Percentiles rank a stretch among this genome's conserved stretches.
Conservation (phyloP, 2,797 vertebrate species). For the Telmatherina bonti region DNA sequence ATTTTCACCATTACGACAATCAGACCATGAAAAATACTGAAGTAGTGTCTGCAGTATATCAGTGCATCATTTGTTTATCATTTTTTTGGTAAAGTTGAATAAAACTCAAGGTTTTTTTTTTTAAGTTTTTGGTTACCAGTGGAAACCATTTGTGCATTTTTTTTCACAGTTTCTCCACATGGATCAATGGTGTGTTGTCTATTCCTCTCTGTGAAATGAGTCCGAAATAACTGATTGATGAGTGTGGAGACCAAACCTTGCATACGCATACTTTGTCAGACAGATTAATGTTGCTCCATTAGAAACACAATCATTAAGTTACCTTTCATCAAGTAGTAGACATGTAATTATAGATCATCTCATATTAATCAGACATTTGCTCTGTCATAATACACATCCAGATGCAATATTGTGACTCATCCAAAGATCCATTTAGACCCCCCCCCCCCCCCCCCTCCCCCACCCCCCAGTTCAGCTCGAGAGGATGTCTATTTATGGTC, state of each 20-base stretch:
- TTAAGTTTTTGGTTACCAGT: too few relatives aligned
- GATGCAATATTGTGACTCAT: slow-evolving; percentile 45
- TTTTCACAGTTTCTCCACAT: slow-evolving; percentile 7
- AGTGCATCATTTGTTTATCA: slow-evolving; percentile 1
- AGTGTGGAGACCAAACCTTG: background rate
- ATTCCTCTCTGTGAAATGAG: slow-evolving; percentile 2
- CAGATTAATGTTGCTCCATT: slow-evolving; percentile 18
- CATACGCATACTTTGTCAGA: too few relatives aligned
- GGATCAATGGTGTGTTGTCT: slow-evolving; percentile 14
- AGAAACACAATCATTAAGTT: slow-evolving; percentile 30
- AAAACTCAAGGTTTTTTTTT: background rate
- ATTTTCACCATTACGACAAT: slow-evolving; percentile 18
- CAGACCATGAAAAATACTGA: slow-evolving; percentile 5
- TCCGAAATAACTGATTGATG: slow-evolving; percentile 15
- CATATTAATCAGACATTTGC: slow-evolving; percentile 35
- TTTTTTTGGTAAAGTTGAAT: slow-evolving; percentile 8
- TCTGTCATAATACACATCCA: slow-evolving; percentile 43
- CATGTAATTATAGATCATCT: slow-evolving; percentile 28
- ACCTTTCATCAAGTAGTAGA: slow-evolving; percentile 43
- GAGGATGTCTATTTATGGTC: background rate
- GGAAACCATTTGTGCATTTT: slow-evolving; percentile 14
- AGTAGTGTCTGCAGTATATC: background rate
- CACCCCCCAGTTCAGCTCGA: background rate
- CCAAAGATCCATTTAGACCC: slow-evolving; percentile 30
- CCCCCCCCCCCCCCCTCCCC: too few relatives aligned